Percentiles rank a stretch among this genome's conserved stretches.
phyloP scores from a whole-genome alignment of 2,888 invertebrate species.

The Polydrusus tereticollis region DNA sequence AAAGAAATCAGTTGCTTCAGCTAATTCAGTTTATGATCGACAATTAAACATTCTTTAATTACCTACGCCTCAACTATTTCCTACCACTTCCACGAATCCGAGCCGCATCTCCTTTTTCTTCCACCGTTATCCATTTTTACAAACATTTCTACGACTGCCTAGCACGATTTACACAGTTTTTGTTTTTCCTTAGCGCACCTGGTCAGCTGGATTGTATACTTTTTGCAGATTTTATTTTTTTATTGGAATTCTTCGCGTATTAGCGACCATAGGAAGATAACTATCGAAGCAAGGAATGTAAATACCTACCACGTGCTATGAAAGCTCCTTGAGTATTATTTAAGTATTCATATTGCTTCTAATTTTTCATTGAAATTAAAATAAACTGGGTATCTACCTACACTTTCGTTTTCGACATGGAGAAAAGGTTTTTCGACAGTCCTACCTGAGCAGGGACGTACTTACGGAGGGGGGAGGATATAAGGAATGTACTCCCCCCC shows the following conservation, averaged over 20 bases:
- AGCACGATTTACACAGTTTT: neutral
- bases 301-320: slow-evolving; percentile 39
- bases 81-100: neutral
- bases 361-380: neutral
- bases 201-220: slow-evolving; percentile 7
- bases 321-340: neutral
- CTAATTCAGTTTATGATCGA: too few relatives aligned
- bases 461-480: too few relatives aligned
- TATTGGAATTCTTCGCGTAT: slow-evolving; percentile 30
- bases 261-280: slow-evolving; percentile 34
- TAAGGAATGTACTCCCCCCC: too few relatives aligned
- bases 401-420: too few relatives aligned
- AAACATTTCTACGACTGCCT: slow-evolving; percentile 7
- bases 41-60: neutral
- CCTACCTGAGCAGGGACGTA: too few relatives aligned
- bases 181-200: slow-evolving; percentile 23
- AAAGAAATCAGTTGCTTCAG: too few relatives aligned
- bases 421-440: too few relatives aligned
- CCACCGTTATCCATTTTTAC: neutral
- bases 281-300: slow-evolving; percentile 28
- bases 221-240: slow-evolving; percentile 30
- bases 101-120: neutral
- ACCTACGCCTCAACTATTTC: neutral
- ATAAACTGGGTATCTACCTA: too few relatives aligned
- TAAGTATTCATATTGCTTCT: neutral